Base-by-base conservation (phyloP, 2,888 invertebrate species). In the Cheilosia scutellata region DNA sequence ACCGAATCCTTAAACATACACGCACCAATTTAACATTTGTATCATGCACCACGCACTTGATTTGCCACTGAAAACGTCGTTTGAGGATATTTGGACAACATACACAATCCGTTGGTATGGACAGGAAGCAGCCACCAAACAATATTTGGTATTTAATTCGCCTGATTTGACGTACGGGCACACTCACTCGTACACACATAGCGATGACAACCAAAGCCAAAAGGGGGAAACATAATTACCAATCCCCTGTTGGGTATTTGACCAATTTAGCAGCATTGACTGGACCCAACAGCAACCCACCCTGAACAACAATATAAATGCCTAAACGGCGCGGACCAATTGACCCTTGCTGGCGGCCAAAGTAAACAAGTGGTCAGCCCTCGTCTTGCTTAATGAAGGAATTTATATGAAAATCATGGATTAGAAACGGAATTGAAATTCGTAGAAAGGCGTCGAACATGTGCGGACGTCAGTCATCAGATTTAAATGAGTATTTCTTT, bases 381-480 rank as follows among this genome's bases (percentile, higher is more conserved):
- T 37, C 62, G 49, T 60, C 16, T 63, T 44, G 37, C 53, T 88
- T 88, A 89, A 89, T 89, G 88, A 88, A 88, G 87, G 88, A 87
- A 89, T 89, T 89, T 89, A 88, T 89, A 89, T 89, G 89, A 88
- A 88, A 87, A 88, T 88, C 88, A 88, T 82, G 88, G 88, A 89
- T 89, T 89, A 88, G 78, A 84, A 88, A 77, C 72, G 87, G 87
- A 88, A 88, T 88, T 88, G 87, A 88, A 88, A 88, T 82, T 76
- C 76, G 86, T 76, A 60, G 71, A 66, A 76, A 86, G 75, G 63
- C 84, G 58, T 79, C 70, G 44, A 68, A 55, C 83, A 84, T 79
- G 79, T 79, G 79, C 74, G 68, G 63, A 57, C 68, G 74, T 79
- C 84, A 83, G 83, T 74, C 78, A 62, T 68, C 68, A 57, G 83